These are phyloP conservation scores for Nomada fabriciana DNA, from an alignment of 2,888 invertebrate species.

Conservation along the genomic window DNA sequence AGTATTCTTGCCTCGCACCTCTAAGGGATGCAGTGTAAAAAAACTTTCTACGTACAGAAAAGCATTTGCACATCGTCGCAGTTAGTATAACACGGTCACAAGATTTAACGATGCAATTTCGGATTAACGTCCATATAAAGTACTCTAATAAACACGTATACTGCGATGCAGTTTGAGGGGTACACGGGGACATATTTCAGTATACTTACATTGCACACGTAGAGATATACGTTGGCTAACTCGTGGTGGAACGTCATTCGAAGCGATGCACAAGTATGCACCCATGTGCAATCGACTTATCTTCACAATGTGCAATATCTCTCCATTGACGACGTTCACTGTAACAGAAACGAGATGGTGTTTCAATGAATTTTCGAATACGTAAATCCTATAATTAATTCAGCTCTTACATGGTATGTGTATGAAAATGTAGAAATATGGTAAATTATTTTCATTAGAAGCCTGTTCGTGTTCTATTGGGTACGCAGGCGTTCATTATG, in stretches of 20 bases:
- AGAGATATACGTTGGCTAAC: slow-evolving; percentile 87
- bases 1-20: too few species aligned
- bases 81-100: neutral
- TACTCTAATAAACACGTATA: slow-evolving; percentile 3
- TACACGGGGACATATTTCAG: slow-evolving; percentile 8
- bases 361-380: too few species aligned
- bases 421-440: too few species aligned
- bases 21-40: neutral
- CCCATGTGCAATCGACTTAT: slow-evolving; percentile 97
- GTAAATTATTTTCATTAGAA: neutral
- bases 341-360: slow-evolving; percentile 63
- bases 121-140: slow-evolving; percentile 7
- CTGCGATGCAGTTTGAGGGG: neutral
- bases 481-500: too few species aligned
- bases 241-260: slow-evolving; percentile 96
- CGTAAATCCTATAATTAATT: neutral
- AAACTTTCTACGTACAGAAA: neutral
- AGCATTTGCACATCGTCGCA: slow-evolving; percentile 1
- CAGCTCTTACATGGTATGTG: too few species aligned
- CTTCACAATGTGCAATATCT: slow-evolving; percentile 93
- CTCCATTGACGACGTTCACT: slow-evolving; percentile 96
- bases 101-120: neutral
- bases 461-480: neutral
- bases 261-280: slow-evolving; percentile 96
- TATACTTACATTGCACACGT: slow-evolving; percentile 82